phyloP scores from a whole-genome alignment of 2,797 vertebrate genomes.

The Tarsius wallacei region DNA sequence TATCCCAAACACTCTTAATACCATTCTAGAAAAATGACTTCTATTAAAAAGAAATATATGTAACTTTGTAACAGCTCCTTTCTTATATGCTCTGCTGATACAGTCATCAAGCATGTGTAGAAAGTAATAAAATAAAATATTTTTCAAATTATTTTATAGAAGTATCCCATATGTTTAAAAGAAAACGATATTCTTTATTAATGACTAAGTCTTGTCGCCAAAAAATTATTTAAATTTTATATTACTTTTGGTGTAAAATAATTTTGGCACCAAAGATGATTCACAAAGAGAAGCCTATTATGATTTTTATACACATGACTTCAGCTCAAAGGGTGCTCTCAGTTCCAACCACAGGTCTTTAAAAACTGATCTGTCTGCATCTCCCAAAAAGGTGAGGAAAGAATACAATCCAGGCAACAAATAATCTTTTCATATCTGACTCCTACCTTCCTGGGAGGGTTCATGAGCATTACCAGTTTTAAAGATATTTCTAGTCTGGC shows the following conservation, averaged over 20 bases:
- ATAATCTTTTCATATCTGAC: constrained; percentile 36
- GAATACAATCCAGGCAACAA: constrained; percentile 16
- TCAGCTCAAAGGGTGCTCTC: constrained; percentile 8
- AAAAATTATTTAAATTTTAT: not conserved
- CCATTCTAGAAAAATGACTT: constrained; percentile 23
- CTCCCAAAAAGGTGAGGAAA: not conserved
- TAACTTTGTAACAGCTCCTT: not conserved
- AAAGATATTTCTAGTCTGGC: constrained; percentile 24
- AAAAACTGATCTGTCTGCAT: not conserved
- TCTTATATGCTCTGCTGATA: not conserved
- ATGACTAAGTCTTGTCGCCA: not conserved
- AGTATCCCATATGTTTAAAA: not conserved
- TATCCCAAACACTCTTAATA: not conserved
- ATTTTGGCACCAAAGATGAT: constrained; percentile 5
- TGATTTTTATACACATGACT: not conserved
- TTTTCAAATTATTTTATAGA: not conserved
- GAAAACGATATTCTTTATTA: not conserved
- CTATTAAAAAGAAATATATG: not conserved
- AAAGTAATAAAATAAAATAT: not conserved
- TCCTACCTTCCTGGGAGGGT: not conserved
- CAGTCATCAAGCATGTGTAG: not conserved
- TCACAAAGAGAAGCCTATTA: not conserved
- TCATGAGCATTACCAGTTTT: not conserved
- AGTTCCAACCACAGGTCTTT: not conserved
- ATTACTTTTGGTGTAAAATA: not conserved